Base-by-base conservation (phyloP, 2,113 vertebrate genomes). In the Collichthys lucidus region DNA sequence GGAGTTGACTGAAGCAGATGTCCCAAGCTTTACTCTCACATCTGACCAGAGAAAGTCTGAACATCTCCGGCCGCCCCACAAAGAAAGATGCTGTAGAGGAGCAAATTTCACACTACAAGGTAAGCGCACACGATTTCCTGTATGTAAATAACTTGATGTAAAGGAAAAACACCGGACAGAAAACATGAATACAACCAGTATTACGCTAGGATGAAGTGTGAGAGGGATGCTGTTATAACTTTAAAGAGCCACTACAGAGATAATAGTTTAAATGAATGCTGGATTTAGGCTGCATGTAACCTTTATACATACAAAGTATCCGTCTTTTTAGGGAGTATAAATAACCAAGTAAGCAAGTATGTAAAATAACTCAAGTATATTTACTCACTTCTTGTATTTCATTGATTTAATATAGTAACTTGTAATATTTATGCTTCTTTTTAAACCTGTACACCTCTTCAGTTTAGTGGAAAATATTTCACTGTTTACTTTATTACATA, bases 1-100 rank as follows among this genome's bases (percentile, higher is more conserved):
- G 80, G 85, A 70, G 14, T 62, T 0, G 84, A 24, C 87, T 60
- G 67, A 81, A 91, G 72, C 89, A 89, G 90, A 93, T 89, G 91
- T 92, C 85, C 84, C 31, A 56, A 72, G 69, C 85, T 35, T 70
- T 35, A 11, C 68, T 64, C 14, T 74, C 71, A 63, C 82, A 46
- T 84, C 80, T 47, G 69, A 86, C 9, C 60, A 64, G 89, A 88
- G 92, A 88, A 85, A 92, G 89, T 89, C 60, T 31, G 22, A 24
- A 22, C 17, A 49, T 16, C 26, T 74, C 10, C 83, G 52, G 29
- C 55, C 12, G 31, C 11, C 16, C 12, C 6, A 0, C 72, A 50
- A 14, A 77, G 22, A 40, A 40, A 40, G 92, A 90, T 90, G 83
- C 84, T 74, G 50, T 86, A 81, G 70, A 86, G 49, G 77, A 86